Conservation (phyloP, 2,113 vertebrate genomes). For the Corythoichthys haematopterus region DNA sequence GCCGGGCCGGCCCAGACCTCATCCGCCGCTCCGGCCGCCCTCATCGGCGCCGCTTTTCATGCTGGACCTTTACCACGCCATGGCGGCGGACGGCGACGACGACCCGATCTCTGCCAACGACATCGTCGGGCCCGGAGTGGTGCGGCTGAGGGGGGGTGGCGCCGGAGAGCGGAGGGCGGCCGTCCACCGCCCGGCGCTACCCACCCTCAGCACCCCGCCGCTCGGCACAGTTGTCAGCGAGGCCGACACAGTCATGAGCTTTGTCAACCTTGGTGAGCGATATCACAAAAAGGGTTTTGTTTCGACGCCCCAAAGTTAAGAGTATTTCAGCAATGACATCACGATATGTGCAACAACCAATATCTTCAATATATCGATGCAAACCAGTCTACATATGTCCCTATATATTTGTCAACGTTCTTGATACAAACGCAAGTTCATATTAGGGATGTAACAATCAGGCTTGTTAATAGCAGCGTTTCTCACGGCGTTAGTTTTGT, state of each 20-base stretch:
- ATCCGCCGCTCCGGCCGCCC: conserved; percentile 72
- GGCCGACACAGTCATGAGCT: conserved; percentile 93
- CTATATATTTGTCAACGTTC: too few species aligned
- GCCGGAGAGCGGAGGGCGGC: conserved; percentile 41
- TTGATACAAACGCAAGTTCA: too few species aligned
- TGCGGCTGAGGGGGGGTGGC: conserved; percentile 35
- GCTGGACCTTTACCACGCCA: conserved; percentile 89
- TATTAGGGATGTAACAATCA: too few species aligned
- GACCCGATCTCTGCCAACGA: conserved; percentile 44
- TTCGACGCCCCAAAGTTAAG: too few species aligned
- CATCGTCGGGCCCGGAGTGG: conserved; percentile 34
- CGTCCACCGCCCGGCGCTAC: conserved; percentile 62
- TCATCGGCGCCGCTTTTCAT: conserved; percentile 91
- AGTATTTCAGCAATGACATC: not conserved
- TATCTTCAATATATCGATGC: too few species aligned
- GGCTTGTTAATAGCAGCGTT: too few species aligned
- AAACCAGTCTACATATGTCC: too few species aligned
- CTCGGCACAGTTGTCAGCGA: conserved; percentile 78
- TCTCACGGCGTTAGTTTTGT: too few species aligned
- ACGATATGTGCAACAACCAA: too few species aligned
- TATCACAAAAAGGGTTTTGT: not conserved
- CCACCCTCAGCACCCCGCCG: conserved; percentile 76
- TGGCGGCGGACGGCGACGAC: conserved; percentile 74
- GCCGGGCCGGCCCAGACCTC: conserved; percentile 74
- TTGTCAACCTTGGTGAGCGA: conserved; percentile 90